Conservation (phyloP, 2,797 vertebrate species). For the Otolemur crassicaudatus region DNA sequence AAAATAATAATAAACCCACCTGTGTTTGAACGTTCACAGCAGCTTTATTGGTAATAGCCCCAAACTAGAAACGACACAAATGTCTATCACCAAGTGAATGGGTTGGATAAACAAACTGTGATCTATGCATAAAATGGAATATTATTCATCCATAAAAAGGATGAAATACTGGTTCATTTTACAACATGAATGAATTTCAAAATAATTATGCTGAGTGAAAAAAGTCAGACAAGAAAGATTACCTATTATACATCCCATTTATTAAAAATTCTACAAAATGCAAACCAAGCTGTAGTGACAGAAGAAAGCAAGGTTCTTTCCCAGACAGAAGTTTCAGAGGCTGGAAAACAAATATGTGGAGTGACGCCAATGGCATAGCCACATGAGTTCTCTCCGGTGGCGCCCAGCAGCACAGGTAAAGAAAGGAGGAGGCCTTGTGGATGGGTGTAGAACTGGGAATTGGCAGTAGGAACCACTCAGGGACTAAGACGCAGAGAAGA, state of each 20-base stretch:
- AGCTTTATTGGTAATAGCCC: background rate
- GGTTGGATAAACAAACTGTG: background rate
- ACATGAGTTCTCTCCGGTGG: background rate
- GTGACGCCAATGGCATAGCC: background rate
- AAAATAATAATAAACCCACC: background rate
- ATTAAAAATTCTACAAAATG: background rate
- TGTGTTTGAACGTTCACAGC: background rate
- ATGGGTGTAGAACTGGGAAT: background rate
- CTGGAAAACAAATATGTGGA: background rate
- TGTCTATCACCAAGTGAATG: background rate
- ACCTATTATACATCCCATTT: background rate
- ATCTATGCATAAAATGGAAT: background rate
- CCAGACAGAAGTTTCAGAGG: background rate
- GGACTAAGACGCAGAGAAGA: background rate
- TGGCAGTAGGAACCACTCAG: background rate
- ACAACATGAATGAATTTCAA: background rate
- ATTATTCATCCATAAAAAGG: background rate
- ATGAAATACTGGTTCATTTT: background rate
- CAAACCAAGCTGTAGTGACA: background rate
- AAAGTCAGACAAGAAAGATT: background rate
- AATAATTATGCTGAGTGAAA: slow-evolving; percentile 28
- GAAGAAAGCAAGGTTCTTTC: background rate
- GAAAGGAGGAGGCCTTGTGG: background rate
- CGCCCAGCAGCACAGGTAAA: background rate
- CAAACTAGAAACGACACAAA: background rate